phyloP scores from a whole-genome alignment of 2,797 vertebrate genomes.

The Acanthiza pusilla region DNA sequence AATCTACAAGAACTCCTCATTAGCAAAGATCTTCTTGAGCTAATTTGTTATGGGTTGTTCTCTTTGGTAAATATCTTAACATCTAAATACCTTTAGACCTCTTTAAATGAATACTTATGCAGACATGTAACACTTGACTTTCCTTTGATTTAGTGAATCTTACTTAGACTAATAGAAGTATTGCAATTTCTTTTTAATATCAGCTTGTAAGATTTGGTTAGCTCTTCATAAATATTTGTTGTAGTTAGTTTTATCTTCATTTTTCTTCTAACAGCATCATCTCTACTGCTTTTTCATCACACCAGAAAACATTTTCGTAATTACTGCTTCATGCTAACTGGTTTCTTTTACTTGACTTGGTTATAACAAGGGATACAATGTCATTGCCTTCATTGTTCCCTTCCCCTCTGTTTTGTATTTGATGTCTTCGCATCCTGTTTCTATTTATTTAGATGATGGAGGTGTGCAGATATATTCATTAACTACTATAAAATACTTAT shows the following conservation, averaged over 20 bases:
- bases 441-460: not conserved
- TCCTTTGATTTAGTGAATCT: not conserved
- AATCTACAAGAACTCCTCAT: not conserved
- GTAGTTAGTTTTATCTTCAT: not conserved
- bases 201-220: not conserved
- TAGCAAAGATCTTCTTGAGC: not conserved
- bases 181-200: not conserved
- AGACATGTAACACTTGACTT: not conserved
- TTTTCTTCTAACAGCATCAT: not conserved
- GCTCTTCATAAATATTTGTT: not conserved
- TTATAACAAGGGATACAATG: not conserved
- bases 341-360: not conserved
- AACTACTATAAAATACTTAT: not conserved
- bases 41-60: not conserved
- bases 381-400: conserved; percentile 9
- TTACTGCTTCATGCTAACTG: not conserved
- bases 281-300: not conserved
- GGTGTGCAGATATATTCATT: not conserved
- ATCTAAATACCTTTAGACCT: not conserved
- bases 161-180: not conserved
- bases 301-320: not conserved
- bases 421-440: not conserved
- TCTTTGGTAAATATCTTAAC: not conserved
- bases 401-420: not conserved
- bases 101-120: not conserved